phyloP scores from a whole-genome alignment of 2,888 invertebrate genomes.

The Eucera pruinosa region DNA sequence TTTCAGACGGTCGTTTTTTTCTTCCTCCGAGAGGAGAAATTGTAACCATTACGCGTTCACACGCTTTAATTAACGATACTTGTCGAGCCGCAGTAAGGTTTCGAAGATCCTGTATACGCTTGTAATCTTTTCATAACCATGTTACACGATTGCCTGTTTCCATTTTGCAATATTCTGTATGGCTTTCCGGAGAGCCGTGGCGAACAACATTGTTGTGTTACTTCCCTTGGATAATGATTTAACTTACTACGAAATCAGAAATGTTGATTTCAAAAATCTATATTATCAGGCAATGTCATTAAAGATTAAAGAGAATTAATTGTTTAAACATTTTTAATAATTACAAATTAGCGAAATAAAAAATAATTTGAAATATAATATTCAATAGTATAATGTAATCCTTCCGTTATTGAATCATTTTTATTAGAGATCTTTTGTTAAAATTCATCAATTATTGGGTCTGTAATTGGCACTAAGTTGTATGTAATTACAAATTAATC shows the following conservation, averaged over 20 bases:
- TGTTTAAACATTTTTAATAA: no score
- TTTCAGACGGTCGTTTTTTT: slow-evolving; percentile 1
- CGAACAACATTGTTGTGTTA: slow-evolving; percentile 1
- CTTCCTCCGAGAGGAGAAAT: slow-evolving; percentile 27
- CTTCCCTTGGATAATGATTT: background rate
- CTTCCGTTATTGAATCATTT: no score
- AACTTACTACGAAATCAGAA: background rate
- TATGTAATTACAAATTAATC: no score
- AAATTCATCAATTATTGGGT: no score
- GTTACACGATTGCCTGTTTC: background rate
- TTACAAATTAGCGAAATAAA: no score
- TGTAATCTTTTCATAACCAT: slow-evolving; percentile 20
- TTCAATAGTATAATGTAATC: no score
- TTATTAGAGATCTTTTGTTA: no score
- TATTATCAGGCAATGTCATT: background rate
- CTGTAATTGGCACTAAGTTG: no score
- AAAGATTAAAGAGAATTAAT: background rate
- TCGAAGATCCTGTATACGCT: slow-evolving; percentile 26
- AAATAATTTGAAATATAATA: no score
- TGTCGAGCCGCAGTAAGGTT: slow-evolving; percentile 5
- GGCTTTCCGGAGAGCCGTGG: background rate
- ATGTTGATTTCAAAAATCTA: background rate
- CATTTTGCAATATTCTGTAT: slow-evolving; percentile 1
- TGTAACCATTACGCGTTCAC: slow-evolving; percentile 16
- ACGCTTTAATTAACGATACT: slow-evolving; percentile 39